Conservation (phyloP, 2,797 vertebrate species). For the Lutjanus argentimaculatus region DNA sequence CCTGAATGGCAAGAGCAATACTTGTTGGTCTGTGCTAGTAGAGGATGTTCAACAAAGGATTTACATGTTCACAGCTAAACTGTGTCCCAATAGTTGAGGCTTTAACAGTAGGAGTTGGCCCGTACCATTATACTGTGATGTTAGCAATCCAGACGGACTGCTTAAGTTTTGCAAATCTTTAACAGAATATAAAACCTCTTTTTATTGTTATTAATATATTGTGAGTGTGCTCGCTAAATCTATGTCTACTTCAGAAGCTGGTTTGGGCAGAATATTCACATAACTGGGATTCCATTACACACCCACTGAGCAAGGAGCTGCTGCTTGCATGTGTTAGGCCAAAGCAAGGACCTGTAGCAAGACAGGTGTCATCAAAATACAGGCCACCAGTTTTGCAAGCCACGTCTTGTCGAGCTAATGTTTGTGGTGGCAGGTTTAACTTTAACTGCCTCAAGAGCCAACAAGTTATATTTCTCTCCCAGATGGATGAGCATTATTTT, state of each 20-base stretch:
- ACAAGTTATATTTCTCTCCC: background rate
- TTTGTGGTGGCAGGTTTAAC: background rate
- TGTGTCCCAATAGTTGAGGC: background rate
- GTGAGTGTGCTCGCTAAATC: background rate
- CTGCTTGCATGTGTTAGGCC: constrained; percentile 1
- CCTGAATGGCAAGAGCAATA: constrained; percentile 1
- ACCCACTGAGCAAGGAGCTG: constrained; percentile 14
- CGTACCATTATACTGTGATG: background rate
- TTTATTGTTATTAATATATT: background rate
- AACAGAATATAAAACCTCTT: background rate
- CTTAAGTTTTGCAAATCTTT: background rate
- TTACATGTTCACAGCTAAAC: background rate
- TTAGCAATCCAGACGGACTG: background rate
- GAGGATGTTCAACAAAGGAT: background rate
- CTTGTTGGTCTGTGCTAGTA: background rate
- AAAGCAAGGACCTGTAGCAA: constrained; percentile 29
- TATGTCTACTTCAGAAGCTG: constrained; percentile 13
- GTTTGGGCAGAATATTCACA: constrained; percentile 53
- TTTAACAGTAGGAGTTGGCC: background rate
- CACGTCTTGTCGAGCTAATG: background rate
- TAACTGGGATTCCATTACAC: constrained; percentile 62
- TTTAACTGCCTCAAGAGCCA: background rate
- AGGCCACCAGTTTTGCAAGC: constrained; percentile 10
- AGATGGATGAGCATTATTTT: background rate
- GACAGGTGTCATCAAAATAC: constrained; percentile 16